phyloP scores from a whole-genome alignment of 2,888 invertebrate genomes.

The Automeris io region DNA sequence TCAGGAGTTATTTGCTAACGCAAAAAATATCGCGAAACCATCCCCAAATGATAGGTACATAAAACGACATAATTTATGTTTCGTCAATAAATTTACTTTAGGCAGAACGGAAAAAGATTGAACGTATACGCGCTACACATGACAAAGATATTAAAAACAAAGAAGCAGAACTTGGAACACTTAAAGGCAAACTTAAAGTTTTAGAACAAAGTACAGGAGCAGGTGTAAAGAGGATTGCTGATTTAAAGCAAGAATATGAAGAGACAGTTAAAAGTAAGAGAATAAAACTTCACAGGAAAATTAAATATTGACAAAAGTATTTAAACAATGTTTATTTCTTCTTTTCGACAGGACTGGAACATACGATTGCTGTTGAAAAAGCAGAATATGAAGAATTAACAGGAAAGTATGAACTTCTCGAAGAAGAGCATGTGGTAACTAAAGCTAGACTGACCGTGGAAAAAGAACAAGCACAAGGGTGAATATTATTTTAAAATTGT shows the following conservation, averaged over 20 bases:
- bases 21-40: no score
- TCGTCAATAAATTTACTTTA: conserved; percentile 36
- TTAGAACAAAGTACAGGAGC: conserved; percentile 79
- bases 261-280: conserved; percentile 82
- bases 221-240: conserved; percentile 79
- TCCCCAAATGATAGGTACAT: not conserved
- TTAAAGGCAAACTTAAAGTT: conserved; percentile 84
- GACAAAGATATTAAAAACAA: conserved; percentile 87
- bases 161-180: conserved; percentile 85
- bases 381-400: conserved; percentile 88
- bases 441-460: conserved; percentile 89
- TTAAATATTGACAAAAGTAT: not conserved
- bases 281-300: not conserved
- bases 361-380: conserved; percentile 80
- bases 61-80: not conserved
- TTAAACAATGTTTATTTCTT: conserved; percentile 11
- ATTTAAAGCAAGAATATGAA: conserved; percentile 82
- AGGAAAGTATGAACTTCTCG: conserved; percentile 87
- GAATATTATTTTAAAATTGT: conserved; percentile 12
- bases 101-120: conserved; percentile 81
- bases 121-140: conserved; percentile 80
- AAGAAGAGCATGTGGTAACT: conserved; percentile 89
- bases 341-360: conserved; percentile 79
- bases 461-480: conserved; percentile 87
- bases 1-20: no score